Evolutionary conservation across 2,888 invertebrate genomes (phyloP).

Genomic region (Limnephilus lunatus): DNA sequence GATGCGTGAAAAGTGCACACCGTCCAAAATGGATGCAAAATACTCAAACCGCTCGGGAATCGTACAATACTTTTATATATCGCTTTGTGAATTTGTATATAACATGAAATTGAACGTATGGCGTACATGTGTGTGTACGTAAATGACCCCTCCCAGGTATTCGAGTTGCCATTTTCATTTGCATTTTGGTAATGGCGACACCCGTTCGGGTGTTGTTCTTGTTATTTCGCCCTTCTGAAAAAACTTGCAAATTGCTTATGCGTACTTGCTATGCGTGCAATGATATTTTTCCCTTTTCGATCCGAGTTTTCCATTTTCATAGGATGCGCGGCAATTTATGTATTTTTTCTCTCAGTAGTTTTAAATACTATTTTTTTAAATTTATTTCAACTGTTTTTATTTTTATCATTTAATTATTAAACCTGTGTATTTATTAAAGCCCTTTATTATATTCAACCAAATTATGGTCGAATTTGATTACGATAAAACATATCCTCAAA

Average conservation of each 20-base stretch:
- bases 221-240: not conserved
- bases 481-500: too few relatives aligned
- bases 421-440: not conserved
- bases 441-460: not conserved
- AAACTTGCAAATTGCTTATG: not conserved
- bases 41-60: constrained; percentile 17
- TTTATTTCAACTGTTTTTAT: too few relatives aligned
- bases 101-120: not conserved
- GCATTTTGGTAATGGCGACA: constrained; percentile 28
- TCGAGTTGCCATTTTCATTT: not conserved
- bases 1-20: constrained; percentile 44
- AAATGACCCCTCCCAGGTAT: not conserved
- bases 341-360: too few relatives aligned
- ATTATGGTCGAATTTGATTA: too few relatives aligned
- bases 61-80: constrained; percentile 16
- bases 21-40: constrained; percentile 38
- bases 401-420: not conserved
- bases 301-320: not conserved
- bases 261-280: not conserved
- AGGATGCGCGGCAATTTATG: not conserved
- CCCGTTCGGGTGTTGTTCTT: not conserved
- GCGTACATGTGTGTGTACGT: not conserved
- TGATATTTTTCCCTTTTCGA: not conserved
- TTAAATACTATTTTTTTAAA: too few relatives aligned
- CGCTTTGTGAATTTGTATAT: constrained; percentile 3